phyloP scores from a whole-genome alignment of 2,797 vertebrate genomes.

The Bovichtus diacanthus region DNA sequence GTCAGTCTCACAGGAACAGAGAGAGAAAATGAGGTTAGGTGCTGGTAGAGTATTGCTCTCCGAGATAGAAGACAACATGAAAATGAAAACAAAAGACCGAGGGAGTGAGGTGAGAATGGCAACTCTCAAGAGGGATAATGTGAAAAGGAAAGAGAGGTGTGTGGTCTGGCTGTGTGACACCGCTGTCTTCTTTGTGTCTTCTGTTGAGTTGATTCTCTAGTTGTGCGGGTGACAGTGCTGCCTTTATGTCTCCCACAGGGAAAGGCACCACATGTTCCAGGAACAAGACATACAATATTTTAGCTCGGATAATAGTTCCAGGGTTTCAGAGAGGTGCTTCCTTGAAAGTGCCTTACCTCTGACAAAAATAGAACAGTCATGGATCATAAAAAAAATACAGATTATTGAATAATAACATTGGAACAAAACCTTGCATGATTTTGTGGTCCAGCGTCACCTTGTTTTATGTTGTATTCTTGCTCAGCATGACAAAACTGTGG shows the following conservation, averaged over 20 bases:
- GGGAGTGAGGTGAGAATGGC: slow-evolving; percentile 39
- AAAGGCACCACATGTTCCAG: slow-evolving; percentile 25
- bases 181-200: slow-evolving; percentile 19
- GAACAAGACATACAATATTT: slow-evolving; percentile 24
- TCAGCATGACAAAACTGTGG: not conserved
- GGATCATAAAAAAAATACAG: not conserved
- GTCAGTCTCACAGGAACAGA: slow-evolving; percentile 35
- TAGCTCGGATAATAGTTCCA: slow-evolving; percentile 11
- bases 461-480: not conserved
- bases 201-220: slow-evolving; percentile 40
- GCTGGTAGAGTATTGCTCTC: slow-evolving; percentile 25
- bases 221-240: slow-evolving; percentile 29
- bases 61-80: slow-evolving; percentile 21
- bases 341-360: not conserved
- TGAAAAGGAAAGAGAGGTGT: slow-evolving; percentile 19
- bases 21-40: slow-evolving; percentile 45
- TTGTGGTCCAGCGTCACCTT: not conserved
- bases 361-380: not conserved
- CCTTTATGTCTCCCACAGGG: slow-evolving; percentile 46
- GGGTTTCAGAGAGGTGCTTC: slow-evolving; percentile 5
- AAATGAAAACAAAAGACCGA: slow-evolving; percentile 19
- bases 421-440: not conserved
- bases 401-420: not conserved
- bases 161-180: slow-evolving; percentile 30
- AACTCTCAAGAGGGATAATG: slow-evolving; percentile 43